phyloP scores from a whole-genome alignment of 1,140 invertebrate species.

The Goniozus legneri region DNA sequence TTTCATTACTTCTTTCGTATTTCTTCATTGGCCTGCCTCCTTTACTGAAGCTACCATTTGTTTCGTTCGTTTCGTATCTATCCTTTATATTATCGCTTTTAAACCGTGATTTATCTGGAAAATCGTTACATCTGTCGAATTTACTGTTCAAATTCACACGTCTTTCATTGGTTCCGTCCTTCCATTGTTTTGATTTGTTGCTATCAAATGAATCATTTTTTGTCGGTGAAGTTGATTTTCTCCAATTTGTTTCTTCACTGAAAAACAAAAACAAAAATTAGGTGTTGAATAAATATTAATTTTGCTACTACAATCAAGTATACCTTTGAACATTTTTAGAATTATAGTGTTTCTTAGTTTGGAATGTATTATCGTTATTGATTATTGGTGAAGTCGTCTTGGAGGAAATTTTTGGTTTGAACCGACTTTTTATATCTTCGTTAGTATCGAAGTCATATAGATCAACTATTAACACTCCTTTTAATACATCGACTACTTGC shows the following conservation, averaged over 20 bases:
- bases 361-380: not conserved
- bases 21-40: conserved; percentile 11
- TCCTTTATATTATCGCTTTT: conserved; percentile 1
- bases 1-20: conserved; percentile 6
- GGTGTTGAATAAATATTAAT: not conserved
- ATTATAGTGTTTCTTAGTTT: not conserved
- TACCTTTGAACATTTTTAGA: not conserved
- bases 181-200: conserved; percentile 24
- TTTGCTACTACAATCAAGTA: not conserved
- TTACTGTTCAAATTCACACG: conserved; percentile 23
- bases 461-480: conserved; percentile 53
- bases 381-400: not conserved
- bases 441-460: conserved; percentile 46
- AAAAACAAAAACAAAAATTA: conserved; percentile 8
- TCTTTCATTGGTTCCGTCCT: conserved; percentile 35
- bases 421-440: conserved; percentile 11
- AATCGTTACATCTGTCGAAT: conserved; percentile 10
- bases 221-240: conserved; percentile 11
- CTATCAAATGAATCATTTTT: conserved; percentile 10
- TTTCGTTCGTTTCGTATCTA: conserved; percentile 17
- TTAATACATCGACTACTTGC: conserved; percentile 49
- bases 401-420: too few relatives aligned
- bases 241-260: conserved; percentile 18
- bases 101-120: too few relatives aligned
- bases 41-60: conserved; percentile 23